A percentile compares a stretch with the other conserved stretches of the same genome.
Conservation (phyloP, 2,888 invertebrate genomes). For the Drosophila parthenogenetica region DNA sequence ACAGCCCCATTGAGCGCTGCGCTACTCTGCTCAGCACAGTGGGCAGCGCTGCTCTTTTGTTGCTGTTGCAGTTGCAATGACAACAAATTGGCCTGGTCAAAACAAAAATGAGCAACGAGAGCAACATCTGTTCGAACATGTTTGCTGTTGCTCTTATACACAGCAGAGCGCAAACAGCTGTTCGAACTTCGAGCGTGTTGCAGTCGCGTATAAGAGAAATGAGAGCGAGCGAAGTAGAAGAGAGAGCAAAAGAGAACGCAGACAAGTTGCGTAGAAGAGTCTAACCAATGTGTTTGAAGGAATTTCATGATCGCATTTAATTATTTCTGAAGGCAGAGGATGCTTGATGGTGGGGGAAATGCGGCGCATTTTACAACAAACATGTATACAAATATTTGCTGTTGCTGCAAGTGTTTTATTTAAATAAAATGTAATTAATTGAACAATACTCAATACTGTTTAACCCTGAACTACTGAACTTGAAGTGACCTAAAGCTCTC, state of each 20-base stretch:
- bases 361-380: neutral
- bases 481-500: neutral
- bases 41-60: conserved; percentile 39
- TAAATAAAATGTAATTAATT: neutral
- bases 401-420: neutral
- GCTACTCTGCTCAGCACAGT: conserved; percentile 2
- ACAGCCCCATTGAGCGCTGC: conserved; percentile 40
- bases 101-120: conserved; percentile 22
- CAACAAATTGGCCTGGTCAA: conserved; percentile 53
- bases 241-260: conserved; percentile 14
- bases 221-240: conserved; percentile 13
- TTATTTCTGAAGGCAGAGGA: neutral
- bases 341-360: neutral
- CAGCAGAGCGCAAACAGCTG: conserved; percentile 48
- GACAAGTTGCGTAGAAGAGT: conserved; percentile 60
- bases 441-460: neutral
- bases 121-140: conserved; percentile 54
- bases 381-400: conserved; percentile 1
- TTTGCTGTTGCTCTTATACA: conserved; percentile 51
- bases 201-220: conserved; percentile 60
- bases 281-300: conserved; percentile 26
- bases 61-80: conserved; percentile 41
- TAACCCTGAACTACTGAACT: neutral
- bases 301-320: conserved; percentile 58
- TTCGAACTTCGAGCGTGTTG: conserved; percentile 57